These are phyloP conservation scores for Wasmannia auropunctata DNA, from an alignment of 1,140 invertebrate species.

Conservation along the genomic window DNA sequence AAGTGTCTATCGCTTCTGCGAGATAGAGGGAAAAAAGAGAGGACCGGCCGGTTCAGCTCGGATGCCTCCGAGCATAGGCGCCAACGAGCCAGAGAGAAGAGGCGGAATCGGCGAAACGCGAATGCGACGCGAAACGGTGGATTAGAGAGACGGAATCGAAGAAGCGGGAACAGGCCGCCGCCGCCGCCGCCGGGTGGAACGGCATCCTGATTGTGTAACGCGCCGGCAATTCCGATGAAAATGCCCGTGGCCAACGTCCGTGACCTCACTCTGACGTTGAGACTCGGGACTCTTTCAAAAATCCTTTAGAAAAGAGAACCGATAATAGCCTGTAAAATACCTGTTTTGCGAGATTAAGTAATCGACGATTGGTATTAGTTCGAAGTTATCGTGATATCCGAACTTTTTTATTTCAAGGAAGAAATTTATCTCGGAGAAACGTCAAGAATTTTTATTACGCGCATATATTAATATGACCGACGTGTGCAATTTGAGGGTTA, in stretches of 20 bases:
- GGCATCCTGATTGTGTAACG: conserved; percentile 27
- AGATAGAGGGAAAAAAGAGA: conserved; percentile 63
- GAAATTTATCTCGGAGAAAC: neutral
- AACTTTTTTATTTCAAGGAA: conserved; percentile 4
- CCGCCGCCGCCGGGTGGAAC: neutral
- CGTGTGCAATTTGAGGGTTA: neutral
- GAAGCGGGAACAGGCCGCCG: conserved; percentile 1
- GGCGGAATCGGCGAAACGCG: conserved; percentile 12
- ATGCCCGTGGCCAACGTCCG: neutral
- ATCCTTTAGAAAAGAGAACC: neutral
- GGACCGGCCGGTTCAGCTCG: conserved; percentile 71
- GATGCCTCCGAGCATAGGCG: conserved; percentile 74
- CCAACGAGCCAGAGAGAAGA: conserved; percentile 34
- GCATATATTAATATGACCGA: neutral
- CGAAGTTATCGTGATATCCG: neutral
- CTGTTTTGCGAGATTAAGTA: conserved; percentile 16
- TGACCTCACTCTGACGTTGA: neutral
- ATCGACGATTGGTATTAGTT: neutral
- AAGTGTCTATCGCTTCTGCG: conserved; percentile 69
- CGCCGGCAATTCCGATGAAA: conserved; percentile 18
- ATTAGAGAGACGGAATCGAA: conserved; percentile 38
- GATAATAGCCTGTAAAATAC: conserved; percentile 24
- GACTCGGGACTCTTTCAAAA: neutral
- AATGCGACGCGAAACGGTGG: conserved; percentile 22
- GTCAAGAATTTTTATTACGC: neutral